Percentiles rank a stretch among this genome's conserved stretches.
Conservation (phyloP, 2,113 vertebrate species). For the Terrapene triunguis region DNA sequence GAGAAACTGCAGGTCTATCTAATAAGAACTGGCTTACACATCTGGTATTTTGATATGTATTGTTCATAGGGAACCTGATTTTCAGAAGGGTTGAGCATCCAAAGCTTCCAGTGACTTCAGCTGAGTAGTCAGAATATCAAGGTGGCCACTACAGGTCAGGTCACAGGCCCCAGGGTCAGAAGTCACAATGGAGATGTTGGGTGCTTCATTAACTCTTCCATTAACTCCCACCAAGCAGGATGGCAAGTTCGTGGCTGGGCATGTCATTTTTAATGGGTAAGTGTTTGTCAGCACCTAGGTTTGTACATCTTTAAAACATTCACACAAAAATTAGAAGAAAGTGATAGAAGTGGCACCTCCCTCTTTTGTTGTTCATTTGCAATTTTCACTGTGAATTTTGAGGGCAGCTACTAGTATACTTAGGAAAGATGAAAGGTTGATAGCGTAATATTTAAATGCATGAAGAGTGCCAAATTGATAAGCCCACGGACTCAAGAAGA, state of each 20-base stretch:
- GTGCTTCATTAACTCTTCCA: background rate
- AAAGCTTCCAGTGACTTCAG: background rate
- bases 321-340: background rate
- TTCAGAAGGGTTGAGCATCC: background rate
- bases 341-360: background rate
- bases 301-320: background rate
- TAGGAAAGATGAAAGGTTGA: background rate
- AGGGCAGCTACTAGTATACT: background rate
- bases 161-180: background rate
- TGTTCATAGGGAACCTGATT: background rate
- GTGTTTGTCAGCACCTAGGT: background rate
- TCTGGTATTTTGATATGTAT: background rate
- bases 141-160: background rate
- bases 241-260: background rate
- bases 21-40: fast-evolving
- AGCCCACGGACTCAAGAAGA: background rate
- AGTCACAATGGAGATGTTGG: background rate
- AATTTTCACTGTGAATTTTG: background rate
- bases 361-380: background rate
- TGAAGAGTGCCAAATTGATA: background rate
- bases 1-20: background rate
- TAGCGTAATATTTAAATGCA: conserved; percentile 36
- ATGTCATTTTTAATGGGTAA: background rate
- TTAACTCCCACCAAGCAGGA: background rate
- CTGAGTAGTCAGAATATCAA: fast-evolving